Conservation (phyloP, 2,888 invertebrate species). For the Colostygia pectinataria region DNA sequence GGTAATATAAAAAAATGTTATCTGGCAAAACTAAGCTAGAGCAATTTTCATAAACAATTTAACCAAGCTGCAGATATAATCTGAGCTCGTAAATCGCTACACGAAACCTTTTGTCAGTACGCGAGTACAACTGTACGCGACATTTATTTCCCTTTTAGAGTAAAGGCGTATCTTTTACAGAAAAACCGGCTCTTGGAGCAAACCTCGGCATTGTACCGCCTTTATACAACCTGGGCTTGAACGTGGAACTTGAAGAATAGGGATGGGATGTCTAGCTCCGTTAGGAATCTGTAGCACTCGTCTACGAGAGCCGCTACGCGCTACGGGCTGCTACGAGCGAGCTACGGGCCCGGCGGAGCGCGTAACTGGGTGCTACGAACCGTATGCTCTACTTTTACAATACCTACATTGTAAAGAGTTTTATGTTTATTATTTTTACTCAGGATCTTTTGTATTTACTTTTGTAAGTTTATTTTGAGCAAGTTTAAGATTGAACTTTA, state of each 20-base stretch:
- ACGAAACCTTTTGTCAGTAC: constrained; percentile 10
- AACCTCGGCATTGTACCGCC: constrained; percentile 1
- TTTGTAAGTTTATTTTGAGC: constrained; percentile 3
- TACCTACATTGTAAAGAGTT: constrained; percentile 17
- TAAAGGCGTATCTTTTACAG: constrained; percentile 8
- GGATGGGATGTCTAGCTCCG: not conserved
- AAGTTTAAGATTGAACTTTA: constrained; percentile 4
- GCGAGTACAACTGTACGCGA: constrained; percentile 14
- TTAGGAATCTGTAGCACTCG: constrained; percentile 16
- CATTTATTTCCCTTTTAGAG: constrained; percentile 20
- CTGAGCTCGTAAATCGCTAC: constrained; percentile 1
- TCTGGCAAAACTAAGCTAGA: not conserved
- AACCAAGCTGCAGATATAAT: constrained; percentile 5
- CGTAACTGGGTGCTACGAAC: constrained; percentile 40
- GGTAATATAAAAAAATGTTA: no score
- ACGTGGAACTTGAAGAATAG: not conserved
- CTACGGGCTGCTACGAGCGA: constrained; percentile 22
- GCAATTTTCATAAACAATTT: constrained; percentile 2
- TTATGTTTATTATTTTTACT: constrained; percentile 16
- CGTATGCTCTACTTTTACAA: constrained; percentile 24
- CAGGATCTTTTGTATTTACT: not conserved
- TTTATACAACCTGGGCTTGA: constrained; percentile 1
- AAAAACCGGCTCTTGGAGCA: not conserved
- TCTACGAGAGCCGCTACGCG: constrained; percentile 27
- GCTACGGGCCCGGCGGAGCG: constrained; percentile 40